Base-by-base conservation (phyloP, 2,888 invertebrate genomes). In the Cataglyphis cursor region DNA sequence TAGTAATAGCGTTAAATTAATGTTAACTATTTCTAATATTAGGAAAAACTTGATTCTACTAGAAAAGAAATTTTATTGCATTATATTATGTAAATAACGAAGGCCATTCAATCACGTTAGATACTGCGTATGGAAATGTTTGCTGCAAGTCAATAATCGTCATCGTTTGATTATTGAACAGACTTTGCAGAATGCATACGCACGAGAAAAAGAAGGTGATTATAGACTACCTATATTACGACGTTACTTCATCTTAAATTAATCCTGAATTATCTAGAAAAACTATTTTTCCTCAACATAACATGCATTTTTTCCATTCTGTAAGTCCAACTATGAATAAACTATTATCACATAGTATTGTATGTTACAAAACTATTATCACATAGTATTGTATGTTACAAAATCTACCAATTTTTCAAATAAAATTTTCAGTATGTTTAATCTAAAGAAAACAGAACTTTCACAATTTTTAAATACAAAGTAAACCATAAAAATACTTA, bases 151-250 rank as follows among this genome's bases (percentile, higher is more conserved):
- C 51, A 68, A 41, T 54, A 57, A 35, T 57, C 48, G 3, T 75
- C 65, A 38, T 54, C 41, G 24, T 62, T 75, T 62, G 31, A 59
- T 78, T 61, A 48, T 44, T 41, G n/a, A 76, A 6, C 31, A n/a
- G 3, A 59, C 12, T 80, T 24, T 35, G 35, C 59, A 38, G 54
- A 3, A 65, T 48, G 18, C 6, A n/a, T 24, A 38, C 6, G 15
- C 28, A 3, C 6, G 57, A 54, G 44, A 78, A 12, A 21, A 44
- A 75, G 62, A 62, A 72, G 54, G 5, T 18, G 8, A 57, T 72
- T 38, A 38, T 10, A 57, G 35, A 1, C 12, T 18, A 48, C 31
- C 15, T 21, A 12, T 48, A 18, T 41, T 15, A 28, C 9, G n/a
- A 48, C 5, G n/a, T 48, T n/a, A n/a, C n/a, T 48, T 48, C 8